Conservation (phyloP, 2,888 invertebrate genomes). For the Cartodere bifasciata region DNA sequence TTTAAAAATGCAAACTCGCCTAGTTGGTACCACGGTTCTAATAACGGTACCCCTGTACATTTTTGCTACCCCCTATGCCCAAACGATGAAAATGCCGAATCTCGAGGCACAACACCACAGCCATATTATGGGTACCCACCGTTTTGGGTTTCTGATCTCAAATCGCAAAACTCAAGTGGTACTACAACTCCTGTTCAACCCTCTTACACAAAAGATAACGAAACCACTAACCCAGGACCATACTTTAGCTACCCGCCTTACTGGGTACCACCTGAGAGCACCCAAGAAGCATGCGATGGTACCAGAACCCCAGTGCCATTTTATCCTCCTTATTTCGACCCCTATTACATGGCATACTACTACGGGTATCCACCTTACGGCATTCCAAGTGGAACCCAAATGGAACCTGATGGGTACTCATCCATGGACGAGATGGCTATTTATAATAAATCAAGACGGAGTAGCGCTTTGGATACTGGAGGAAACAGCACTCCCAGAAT, state of each 20-base stretch:
- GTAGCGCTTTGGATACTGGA: neutral
- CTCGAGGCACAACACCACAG: slow-evolving; percentile 12
- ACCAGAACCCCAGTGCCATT: slow-evolving; percentile 7
- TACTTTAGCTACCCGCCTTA: too few relatives aligned
- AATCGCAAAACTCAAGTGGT: slow-evolving; percentile 1
- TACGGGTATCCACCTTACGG: slow-evolving; percentile 29
- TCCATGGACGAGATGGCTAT: slow-evolving; percentile 35
- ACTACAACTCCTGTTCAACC: neutral
- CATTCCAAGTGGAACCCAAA: slow-evolving; percentile 27
- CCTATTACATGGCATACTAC: slow-evolving; percentile 27
- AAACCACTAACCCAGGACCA: too few relatives aligned
- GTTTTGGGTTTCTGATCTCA: too few relatives aligned
- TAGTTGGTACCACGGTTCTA: too few relatives aligned
- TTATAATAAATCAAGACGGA: slow-evolving; percentile 21
- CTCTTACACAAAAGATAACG: too few relatives aligned
- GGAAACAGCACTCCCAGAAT: slow-evolving; percentile 14
- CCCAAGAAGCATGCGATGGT: slow-evolving; percentile 3
- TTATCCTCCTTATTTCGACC: slow-evolving; percentile 29
- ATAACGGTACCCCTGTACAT: slow-evolving; percentile 15
- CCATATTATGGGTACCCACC: slow-evolving; percentile 14
- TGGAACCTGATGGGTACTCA: slow-evolving; percentile 32
- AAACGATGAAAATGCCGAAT: slow-evolving; percentile 9
- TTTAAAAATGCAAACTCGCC: too few relatives aligned
- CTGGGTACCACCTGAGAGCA: neutral
- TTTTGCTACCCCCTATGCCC: slow-evolving; percentile 19